Percentiles rank a stretch among this genome's conserved stretches.
These are phyloP conservation scores for Alca torda DNA, from an alignment of 2,797 vertebrate genomes.

Conservation along the genomic window DNA sequence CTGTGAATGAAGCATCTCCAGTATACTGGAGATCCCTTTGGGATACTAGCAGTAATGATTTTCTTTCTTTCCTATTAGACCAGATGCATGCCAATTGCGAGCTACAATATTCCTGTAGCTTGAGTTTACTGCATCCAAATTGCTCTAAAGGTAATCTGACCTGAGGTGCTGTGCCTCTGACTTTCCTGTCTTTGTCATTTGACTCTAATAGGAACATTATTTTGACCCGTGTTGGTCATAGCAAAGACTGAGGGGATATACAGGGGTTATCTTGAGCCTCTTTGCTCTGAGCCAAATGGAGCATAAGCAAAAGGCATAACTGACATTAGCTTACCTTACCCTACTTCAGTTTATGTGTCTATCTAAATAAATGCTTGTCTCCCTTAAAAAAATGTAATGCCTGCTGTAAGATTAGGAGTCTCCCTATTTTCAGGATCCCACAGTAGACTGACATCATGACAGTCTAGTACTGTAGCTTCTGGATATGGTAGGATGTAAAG, in stretches of 20 bases:
- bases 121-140: neutral
- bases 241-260: neutral
- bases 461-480: neutral
- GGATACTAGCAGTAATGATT: neutral
- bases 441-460: neutral
- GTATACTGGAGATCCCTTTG: neutral
- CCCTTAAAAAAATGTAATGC: neutral
- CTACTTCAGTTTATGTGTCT: neutral
- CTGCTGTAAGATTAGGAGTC: neutral
- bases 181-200: neutral
- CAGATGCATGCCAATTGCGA: neutral
- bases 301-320: neutral
- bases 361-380: neutral
- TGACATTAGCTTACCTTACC: neutral
- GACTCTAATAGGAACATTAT: neutral
- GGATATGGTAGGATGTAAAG: neutral
- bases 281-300: neutral
- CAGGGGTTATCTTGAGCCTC: neutral
- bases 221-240: neutral
- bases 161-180: neutral
- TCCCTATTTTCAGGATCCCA: neutral
- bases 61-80: neutral
- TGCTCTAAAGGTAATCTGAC: neutral
- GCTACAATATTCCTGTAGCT: neutral
- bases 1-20: neutral